Percentiles rank a stretch among this genome's conserved stretches.
phyloP scores from a whole-genome alignment of 2,888 invertebrate genomes.

The Hoplodrina blanda region DNA sequence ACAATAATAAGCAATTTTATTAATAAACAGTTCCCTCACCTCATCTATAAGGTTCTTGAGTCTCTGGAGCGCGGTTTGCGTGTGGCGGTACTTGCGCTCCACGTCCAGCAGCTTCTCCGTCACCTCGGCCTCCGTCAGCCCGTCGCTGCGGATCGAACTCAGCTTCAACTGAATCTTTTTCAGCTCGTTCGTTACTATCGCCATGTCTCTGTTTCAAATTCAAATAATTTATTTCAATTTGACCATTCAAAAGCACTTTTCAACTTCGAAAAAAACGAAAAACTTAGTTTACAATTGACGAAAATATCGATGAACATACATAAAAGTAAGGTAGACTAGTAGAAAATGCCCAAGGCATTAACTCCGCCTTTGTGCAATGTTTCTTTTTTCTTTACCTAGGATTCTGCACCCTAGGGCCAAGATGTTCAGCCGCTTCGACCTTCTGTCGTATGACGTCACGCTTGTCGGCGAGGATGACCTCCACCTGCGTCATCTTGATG shows the following conservation, averaged over 20 bases:
- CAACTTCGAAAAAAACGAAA: no score
- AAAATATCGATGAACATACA: no score
- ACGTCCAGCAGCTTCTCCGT: conserved; percentile 75
- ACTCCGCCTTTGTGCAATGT: no score
- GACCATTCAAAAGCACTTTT: no score
- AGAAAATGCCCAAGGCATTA: no score
- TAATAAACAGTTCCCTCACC: conserved; percentile 76
- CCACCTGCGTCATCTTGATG: conserved; percentile 78
- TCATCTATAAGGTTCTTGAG: conserved; percentile 77
- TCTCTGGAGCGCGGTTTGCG: conserved; percentile 68
- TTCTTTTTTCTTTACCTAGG: conserved; percentile 79
- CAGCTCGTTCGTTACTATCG: conserved; percentile 82
- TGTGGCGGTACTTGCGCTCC: conserved; percentile 74
- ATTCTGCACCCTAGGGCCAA: conserved; percentile 86
- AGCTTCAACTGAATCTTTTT: conserved; percentile 82
- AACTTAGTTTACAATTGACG: no score
- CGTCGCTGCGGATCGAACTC: conserved; percentile 81
- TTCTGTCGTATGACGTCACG: conserved; percentile 72
- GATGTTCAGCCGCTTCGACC: conserved; percentile 79
- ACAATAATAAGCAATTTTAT: no score
- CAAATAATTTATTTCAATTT: no score
- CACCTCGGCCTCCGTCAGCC: conserved; percentile 79
- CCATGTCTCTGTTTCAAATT: conserved; percentile 72
- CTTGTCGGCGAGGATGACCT: conserved; percentile 80
- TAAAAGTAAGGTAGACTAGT: no score